A percentile compares a stretch with the other conserved stretches of the same genome.
These are phyloP conservation scores for Eucera pruinosa DNA, from an alignment of 2,888 invertebrate genomes.

Conservation along the genomic window DNA sequence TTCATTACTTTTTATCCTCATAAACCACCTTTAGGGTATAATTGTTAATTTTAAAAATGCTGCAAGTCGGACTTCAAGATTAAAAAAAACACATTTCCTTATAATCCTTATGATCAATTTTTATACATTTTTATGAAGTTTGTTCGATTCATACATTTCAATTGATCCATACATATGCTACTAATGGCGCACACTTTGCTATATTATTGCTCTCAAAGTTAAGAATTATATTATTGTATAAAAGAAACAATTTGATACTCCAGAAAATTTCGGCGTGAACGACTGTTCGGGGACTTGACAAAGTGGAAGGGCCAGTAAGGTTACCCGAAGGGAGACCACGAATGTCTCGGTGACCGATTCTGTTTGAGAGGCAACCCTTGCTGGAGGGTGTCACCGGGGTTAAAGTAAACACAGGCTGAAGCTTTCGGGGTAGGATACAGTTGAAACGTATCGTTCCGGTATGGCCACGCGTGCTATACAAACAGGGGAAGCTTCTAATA, in stretches of 20 bases:
- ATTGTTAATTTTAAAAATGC: too few relatives aligned
- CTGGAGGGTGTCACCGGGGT: constrained; percentile 73
- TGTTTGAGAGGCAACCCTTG: constrained; percentile 83
- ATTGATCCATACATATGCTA: too few relatives aligned
- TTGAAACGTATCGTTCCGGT: constrained; percentile 81
- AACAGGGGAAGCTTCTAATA: constrained; percentile 82
- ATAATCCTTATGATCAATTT: too few relatives aligned
- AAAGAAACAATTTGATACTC: constrained; percentile 26
- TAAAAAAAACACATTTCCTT: too few relatives aligned
- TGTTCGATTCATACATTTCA: too few relatives aligned
- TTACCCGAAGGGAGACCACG: constrained; percentile 66
- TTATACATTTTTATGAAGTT: too few relatives aligned
- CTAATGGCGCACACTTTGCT: too few relatives aligned
- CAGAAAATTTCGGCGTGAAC: constrained; percentile 60
- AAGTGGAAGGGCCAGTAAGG: constrained; percentile 61
- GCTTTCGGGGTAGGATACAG: constrained; percentile 63
- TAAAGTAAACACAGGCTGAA: constrained; percentile 77
- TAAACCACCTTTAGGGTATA: too few relatives aligned
- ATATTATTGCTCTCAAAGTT: too few relatives aligned
- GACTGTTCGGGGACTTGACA: constrained; percentile 50
- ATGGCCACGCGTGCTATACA: constrained; percentile 81
- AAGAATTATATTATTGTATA: too few relatives aligned
- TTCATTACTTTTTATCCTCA: too few relatives aligned
- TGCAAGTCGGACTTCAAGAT: too few relatives aligned
- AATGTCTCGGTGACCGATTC: constrained; percentile 80